phyloP scores from a whole-genome alignment of 2,797 vertebrate species.

The Malacoctenus gilli region DNA sequence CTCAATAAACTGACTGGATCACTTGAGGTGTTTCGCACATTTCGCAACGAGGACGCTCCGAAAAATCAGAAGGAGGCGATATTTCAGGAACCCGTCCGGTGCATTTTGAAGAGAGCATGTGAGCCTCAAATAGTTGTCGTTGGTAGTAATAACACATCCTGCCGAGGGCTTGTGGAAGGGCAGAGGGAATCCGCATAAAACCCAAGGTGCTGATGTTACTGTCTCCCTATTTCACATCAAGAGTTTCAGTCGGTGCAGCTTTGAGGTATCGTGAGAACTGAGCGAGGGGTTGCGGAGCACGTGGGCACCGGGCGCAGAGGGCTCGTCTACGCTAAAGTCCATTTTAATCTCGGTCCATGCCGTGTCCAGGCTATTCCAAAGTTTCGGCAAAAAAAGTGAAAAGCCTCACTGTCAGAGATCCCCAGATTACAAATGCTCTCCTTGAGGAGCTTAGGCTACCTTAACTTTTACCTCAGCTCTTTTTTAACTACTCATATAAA shows the following conservation, averaged over 20 bases:
- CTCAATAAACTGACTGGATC: no score
- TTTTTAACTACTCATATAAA: constrained; percentile 5
- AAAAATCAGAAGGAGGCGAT: no score
- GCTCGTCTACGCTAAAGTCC: constrained; percentile 19
- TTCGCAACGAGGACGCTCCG: no score
- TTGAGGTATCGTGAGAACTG: constrained; percentile 39
- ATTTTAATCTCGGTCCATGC: constrained; percentile 23
- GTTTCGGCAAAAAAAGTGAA: constrained; percentile 21
- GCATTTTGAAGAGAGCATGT: neutral
- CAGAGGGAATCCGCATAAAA: constrained; percentile 25
- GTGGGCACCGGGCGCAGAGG: constrained; percentile 7
- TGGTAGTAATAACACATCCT: constrained; percentile 6
- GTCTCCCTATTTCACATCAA: constrained; percentile 39
- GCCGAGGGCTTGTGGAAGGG: constrained; percentile 9
- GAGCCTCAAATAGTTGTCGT: neutral
- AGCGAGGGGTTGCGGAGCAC: constrained; percentile 1
- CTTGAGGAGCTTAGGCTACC: constrained; percentile 3
- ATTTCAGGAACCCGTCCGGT: neutral
- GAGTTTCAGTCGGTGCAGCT: constrained; percentile 27
- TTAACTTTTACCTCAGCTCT: neutral
- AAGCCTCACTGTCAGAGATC: constrained; percentile 11
- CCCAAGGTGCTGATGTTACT: constrained; percentile 33
- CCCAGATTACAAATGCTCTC: neutral
- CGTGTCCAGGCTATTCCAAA: constrained; percentile 14
- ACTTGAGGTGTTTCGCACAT: neutral